Base-by-base conservation (phyloP, 2,888 invertebrate species). In the Diadegma fenestrale region DNA sequence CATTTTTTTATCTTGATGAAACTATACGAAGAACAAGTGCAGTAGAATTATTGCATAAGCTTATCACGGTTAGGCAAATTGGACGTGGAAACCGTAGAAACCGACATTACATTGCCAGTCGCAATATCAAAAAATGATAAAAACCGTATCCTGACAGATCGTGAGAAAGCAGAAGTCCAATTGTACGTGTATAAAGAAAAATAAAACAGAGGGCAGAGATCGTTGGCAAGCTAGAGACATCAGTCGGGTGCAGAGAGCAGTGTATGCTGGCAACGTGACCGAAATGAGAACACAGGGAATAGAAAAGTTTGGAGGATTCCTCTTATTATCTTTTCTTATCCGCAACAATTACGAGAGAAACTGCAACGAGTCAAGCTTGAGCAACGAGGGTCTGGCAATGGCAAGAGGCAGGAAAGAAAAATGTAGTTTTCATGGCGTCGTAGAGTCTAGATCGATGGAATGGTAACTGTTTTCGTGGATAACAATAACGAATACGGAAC, bases 261-360 rank as follows among this genome's bases (percentile, higher is more conserved):
- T 19, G 33, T 48, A 43, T 19, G 73, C 79, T 80, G 76, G 85
- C 80, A 68, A 77, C 51, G 77, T 45, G 48, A 66, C 51, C 43
- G 77, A 66, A 85, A 73, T 61, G 54, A 73, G 80, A 80, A 61
- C 41, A 58, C n/a, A 19, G 75, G 33, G 48, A 68, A 73, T 61
- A 77, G 76, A 82, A 85, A 82, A 85, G 80, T 85, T 85, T 85
- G 51, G 77, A 22, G 48, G 58, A 68, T 45, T 73, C 61, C 80
- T 77, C 82, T 72, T 85, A 80, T 80, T 82, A 82, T 85, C 61
- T 63, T 73, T 63, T 61, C 58, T 51, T 77, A 80, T 85, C 48
- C 73, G 51, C 48, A 37, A 68, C 80, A 82, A 80, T 85, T 77
- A 82, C 54, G 37, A 45, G 37, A 51, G 26, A 30, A n/a, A 77